phyloP scores from a whole-genome alignment of 1,140 invertebrate species.

The Gyrodactylus salaris region DNA sequence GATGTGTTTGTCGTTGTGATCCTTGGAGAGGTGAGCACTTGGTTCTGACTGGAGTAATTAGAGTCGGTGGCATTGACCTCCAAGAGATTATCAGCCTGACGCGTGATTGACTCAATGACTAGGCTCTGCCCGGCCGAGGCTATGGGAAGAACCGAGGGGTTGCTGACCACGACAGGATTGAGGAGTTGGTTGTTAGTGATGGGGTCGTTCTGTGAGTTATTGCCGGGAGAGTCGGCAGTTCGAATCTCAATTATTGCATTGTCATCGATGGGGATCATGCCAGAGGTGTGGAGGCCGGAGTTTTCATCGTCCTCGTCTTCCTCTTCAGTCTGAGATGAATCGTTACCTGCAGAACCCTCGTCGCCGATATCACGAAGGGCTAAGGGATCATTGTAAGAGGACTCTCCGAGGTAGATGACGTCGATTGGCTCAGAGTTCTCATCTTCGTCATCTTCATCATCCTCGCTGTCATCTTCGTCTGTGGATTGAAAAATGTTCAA shows the following conservation, averaged over 20 bases:
- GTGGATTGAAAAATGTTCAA: no score
- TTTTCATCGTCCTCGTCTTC: not conserved
- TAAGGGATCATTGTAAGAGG: not conserved
- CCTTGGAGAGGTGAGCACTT: not conserved
- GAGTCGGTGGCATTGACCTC: not conserved
- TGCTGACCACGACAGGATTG: no score
- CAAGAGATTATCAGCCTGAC: not conserved
- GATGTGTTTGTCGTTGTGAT: not conserved
- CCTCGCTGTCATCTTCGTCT: no score
- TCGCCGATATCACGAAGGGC: not conserved
- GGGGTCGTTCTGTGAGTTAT: not conserved
- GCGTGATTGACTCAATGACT: not conserved
- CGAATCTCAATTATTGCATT: not conserved
- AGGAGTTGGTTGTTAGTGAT: no score
- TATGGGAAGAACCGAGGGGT: not conserved
- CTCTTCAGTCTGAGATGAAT: not conserved
- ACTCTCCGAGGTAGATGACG: not conserved
- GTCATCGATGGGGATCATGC: not conserved
- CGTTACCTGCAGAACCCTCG: not conserved
- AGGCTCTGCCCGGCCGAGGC: not conserved
- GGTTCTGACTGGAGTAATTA: not conserved
- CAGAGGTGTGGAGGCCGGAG: not conserved
- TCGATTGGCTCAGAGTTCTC: not conserved
- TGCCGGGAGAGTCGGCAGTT: not conserved
- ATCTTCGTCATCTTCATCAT: not conserved